Evolutionary conservation across 2,113 vertebrate genomes (phyloP).

Genomic region (Cephalopholis sonnerati): DNA sequence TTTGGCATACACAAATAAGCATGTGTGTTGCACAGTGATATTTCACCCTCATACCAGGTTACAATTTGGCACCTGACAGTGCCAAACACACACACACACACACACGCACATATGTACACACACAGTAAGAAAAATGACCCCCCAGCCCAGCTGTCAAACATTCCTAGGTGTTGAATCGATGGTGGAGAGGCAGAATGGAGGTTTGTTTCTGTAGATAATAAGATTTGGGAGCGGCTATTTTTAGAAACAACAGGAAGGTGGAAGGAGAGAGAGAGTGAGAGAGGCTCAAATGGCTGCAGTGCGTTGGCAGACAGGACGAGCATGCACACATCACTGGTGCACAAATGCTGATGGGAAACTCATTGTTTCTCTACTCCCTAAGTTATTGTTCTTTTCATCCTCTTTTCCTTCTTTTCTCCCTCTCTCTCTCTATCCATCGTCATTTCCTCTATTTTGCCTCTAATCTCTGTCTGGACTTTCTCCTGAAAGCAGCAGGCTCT

Average conservation of each 20-base stretch:
- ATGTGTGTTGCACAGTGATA: slow-evolving; percentile 5
- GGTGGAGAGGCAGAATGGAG: slow-evolving; percentile 34
- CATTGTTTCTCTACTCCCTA: background rate
- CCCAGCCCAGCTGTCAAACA: slow-evolving; percentile 45
- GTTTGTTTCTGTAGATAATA: slow-evolving; percentile 53
- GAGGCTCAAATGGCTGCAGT: slow-evolving; percentile 20
- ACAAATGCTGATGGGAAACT: slow-evolving; percentile 14
- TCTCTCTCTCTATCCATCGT: background rate
- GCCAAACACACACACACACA: slow-evolving; percentile 16
- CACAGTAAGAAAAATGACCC: slow-evolving; percentile 38
- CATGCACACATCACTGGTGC: background rate
- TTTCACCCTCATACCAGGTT: slow-evolving; percentile 18
- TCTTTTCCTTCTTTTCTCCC: background rate
- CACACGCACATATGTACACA: background rate
- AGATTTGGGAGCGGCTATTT: slow-evolving; percentile 55
- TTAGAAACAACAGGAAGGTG: slow-evolving; percentile 42
- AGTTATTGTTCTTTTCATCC: background rate
- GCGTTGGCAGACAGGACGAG: slow-evolving; percentile 2
- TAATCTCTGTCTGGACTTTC: background rate
- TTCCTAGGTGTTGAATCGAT: slow-evolving; percentile 47
- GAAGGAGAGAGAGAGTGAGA: slow-evolving; percentile 2
- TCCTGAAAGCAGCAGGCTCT: background rate
- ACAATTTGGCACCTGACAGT: slow-evolving; percentile 17
- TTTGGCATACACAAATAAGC: background rate
- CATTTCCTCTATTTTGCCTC: background rate